Evolutionary conservation across 1,140 invertebrate species (phyloP), one percentile per base, ranked within the genome.

Genomic region (Ostrea denselamellosa): DNA sequence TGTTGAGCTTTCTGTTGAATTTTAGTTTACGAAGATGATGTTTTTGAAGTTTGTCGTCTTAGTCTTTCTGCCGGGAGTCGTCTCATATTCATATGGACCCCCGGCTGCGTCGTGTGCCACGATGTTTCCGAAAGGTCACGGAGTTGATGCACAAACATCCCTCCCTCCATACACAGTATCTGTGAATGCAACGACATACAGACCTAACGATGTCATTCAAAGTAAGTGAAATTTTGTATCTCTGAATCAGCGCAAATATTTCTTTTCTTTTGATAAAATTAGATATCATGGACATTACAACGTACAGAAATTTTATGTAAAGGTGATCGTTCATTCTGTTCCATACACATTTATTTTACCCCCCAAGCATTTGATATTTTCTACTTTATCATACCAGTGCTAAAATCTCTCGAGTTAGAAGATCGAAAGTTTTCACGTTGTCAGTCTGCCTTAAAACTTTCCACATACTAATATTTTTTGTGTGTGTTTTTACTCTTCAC

Each of bases 81-180:
- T 25, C 2, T 34, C 68, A 0, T 77, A 77, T 34, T 4, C 68
- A 14, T 77, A 34, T 44, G 68, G 68, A 77, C 68, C 68, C 10
- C 68, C 68, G 14, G 8, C 10, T 14, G 68, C 25, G 14, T 8
- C 68, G 14, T 77, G 68, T 25, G 28, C 28, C 14, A 0, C 9
- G 7, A 77, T 77, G 68, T 77, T 77, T 77, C 68, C 68, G 12
- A 77, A 34, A 34, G 68, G 68, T 77, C 68, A 77, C 25, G 25
- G 25, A 14, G 68, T 34, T 8, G 17, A 34, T 44, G 25, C 68
- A 0, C 68, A 77, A 77, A 77, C 14, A 14, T 14, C 22, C 12
- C 2, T 17, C 28, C 25, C 68, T 12, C 68, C 68, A 28, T 77
- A 28, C 25, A 5, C 25, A 34, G 28, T 77, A 77, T 17, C 28